These are phyloP conservation scores for Eurystomus gularis DNA, from an alignment of 2,113 vertebrate species.

Conservation along the genomic window DNA sequence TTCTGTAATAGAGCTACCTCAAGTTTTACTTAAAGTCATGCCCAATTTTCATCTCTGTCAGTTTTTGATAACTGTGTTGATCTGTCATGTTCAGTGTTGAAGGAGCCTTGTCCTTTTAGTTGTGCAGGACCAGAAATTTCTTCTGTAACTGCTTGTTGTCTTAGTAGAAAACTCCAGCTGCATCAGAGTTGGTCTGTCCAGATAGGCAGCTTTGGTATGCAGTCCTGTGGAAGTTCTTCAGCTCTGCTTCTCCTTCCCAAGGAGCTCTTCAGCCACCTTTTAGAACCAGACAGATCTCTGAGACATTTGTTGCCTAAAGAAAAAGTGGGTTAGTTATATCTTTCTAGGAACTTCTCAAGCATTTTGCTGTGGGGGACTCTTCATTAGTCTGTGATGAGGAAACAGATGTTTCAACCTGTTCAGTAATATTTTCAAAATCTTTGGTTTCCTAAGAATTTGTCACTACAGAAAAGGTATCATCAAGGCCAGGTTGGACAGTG, in stretches of 20 bases:
- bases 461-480: neutral
- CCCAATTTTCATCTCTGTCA: neutral
- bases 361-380: neutral
- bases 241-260: neutral
- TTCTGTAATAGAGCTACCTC: neutral
- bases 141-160: neutral
- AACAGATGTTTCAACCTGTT: neutral
- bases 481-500: neutral
- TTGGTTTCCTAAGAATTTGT: neutral
- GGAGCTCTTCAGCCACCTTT: neutral
- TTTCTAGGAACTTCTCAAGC: neutral
- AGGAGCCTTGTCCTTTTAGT: neutral
- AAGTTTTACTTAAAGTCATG: neutral
- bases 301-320: neutral
- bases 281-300: neutral
- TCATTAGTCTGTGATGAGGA: neutral
- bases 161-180: neutral
- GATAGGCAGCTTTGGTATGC: neutral
- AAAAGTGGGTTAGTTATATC: neutral
- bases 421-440: neutral
- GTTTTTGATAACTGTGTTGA: no score
- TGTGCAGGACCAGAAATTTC: neutral
- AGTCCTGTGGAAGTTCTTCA: neutral
- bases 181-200: neutral
- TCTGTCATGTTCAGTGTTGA: neutral